Base-by-base conservation (phyloP, 1,140 invertebrate genomes). In the Bicyclus anynana region DNA sequence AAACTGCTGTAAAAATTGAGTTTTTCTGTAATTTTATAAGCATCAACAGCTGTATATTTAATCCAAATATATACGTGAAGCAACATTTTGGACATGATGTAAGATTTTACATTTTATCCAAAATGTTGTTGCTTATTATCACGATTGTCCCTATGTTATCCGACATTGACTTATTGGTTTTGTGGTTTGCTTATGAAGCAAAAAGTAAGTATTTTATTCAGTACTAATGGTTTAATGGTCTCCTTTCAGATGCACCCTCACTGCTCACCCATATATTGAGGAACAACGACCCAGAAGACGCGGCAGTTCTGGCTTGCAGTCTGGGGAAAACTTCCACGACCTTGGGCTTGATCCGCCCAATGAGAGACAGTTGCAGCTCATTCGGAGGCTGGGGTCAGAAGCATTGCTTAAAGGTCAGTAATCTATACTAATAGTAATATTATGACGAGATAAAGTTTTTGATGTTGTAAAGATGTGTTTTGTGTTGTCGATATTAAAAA, bases 321-420 rank as follows among this genome's bases (percentile, higher is more conserved):
- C 84, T 9, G 84, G 84, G 5, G 84, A 87, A 57, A 87, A 86
- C 58, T 86, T 69, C 21, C 81, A 79, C 46, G 84, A 87, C 47
- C 59, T 87, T 5, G 83, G 83, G 1, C 63, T 87, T 6, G 84
- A 87, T 27, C 73, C 70, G 50, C 74, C 81, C 3, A 82, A 48
- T 29, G 81, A 87, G 2, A 70, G 72, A 18, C 80, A 87, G 23
- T 37, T 85, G 52, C 80, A 87, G 40, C 66, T 86, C 0, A 77
- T 86, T 9, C 71, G 77, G 17, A 65, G 79, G 55, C 54, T 86
- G 0, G 83, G 78, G 0, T 84, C 81, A 13, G 84, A 87, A 49
- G 74, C 72, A 16, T 67, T 87, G 33, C 64, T 87, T 0, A 87
- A 87, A 84, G 83, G 84, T 84, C 56, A 50, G 42, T 56, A 52